These are phyloP conservation scores for Mercenaria mercenaria DNA, from an alignment of 1,140 invertebrate species.

Conservation along the genomic window DNA sequence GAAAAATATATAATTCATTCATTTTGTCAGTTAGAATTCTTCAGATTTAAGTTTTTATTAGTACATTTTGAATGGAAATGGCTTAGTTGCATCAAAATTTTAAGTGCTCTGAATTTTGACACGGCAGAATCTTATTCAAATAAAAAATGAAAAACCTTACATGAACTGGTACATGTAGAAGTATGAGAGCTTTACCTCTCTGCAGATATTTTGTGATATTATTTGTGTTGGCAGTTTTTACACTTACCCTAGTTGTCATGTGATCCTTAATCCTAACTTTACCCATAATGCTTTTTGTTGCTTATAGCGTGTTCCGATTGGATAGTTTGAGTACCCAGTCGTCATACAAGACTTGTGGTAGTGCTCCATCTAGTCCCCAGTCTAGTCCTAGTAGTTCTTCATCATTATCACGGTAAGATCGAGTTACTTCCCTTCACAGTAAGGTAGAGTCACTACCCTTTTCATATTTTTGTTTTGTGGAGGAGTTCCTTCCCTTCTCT, in stretches of 20 bases:
- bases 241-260: background rate
- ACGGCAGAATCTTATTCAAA: too few relatives aligned
- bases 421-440: background rate
- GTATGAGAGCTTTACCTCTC: too few relatives aligned
- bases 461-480: too few relatives aligned
- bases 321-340: slow-evolving; percentile 81
- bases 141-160: too few relatives aligned
- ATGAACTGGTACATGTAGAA: too few relatives aligned
- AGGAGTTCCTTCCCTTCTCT: too few relatives aligned
- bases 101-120: too few relatives aligned
- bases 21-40: too few relatives aligned
- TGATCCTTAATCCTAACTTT: slow-evolving; percentile 10
- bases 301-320: slow-evolving; percentile 73
- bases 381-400: slow-evolving; percentile 88
- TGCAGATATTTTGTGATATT: background rate
- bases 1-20: too few relatives aligned
- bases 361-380: slow-evolving; percentile 86
- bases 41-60: too few relatives aligned
- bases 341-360: slow-evolving; percentile 82
- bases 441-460: background rate
- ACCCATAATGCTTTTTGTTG: slow-evolving; percentile 52
- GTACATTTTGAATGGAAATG: too few relatives aligned
- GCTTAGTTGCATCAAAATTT: too few relatives aligned
- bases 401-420: slow-evolving; percentile 76
- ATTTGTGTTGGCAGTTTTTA: background rate